Conservation (phyloP, 2,797 vertebrate genomes). For the Sparus aurata region DNA sequence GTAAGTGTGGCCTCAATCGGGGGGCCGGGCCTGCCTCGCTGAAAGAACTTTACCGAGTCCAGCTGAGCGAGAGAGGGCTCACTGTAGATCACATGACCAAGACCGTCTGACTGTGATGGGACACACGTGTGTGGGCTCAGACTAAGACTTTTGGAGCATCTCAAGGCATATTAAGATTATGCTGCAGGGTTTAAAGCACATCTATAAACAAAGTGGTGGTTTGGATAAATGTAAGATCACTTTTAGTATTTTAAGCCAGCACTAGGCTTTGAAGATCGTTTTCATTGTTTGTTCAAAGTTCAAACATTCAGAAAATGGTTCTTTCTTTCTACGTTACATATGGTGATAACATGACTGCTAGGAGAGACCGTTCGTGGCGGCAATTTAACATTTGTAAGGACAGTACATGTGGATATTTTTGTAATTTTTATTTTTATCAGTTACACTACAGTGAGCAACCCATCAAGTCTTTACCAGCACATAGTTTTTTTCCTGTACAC, state of each 20-base stretch:
- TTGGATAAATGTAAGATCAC: neutral
- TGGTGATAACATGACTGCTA: too few species aligned
- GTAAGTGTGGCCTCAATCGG: slow-evolving; percentile 76
- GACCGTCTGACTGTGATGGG: slow-evolving; percentile 1
- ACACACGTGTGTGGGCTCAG: slow-evolving; percentile 1
- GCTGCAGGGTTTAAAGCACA: neutral
- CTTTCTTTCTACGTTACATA: too few species aligned
- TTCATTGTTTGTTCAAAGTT: neutral
- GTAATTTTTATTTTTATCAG: too few species aligned
- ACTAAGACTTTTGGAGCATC: neutral
- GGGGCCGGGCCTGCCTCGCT: slow-evolving; percentile 46
- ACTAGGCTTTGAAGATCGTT: neutral
- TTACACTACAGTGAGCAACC: too few species aligned
- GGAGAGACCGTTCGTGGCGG: too few species aligned
- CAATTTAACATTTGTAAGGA: too few species aligned
- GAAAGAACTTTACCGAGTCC: slow-evolving; percentile 56
- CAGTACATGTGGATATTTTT: too few species aligned
- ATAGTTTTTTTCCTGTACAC: too few species aligned
- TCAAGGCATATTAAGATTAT: neutral
- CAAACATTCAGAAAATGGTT: too few species aligned
- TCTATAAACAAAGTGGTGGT: neutral
- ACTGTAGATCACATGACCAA: slow-evolving; percentile 44
- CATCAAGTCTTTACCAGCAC: too few species aligned
- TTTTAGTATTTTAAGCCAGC: too few species aligned
- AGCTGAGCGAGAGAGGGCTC: slow-evolving; percentile 36